phyloP scores from a whole-genome alignment of 2,888 invertebrate species.

The Drosophila macrospina region DNA sequence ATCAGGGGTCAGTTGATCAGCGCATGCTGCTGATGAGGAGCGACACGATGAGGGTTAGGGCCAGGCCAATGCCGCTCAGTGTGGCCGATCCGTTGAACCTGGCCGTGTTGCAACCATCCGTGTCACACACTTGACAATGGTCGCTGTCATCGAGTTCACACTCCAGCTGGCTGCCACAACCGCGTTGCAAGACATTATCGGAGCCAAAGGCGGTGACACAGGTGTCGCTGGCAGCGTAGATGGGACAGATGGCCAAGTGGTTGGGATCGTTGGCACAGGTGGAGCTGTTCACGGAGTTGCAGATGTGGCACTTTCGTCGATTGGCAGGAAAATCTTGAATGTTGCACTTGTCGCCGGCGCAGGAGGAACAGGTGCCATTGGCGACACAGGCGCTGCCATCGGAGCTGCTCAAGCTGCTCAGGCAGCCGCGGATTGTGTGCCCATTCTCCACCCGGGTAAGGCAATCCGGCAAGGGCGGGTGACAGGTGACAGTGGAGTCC shows the following conservation, averaged over 20 bases:
- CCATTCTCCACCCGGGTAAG: slow-evolving; percentile 61
- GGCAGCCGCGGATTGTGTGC: slow-evolving; percentile 79
- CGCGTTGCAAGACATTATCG: slow-evolving; percentile 64
- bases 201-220: slow-evolving; percentile 64
- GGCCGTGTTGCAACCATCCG: slow-evolving; percentile 75
- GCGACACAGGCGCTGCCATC: slow-evolving; percentile 66
- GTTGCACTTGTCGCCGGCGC: slow-evolving; percentile 78
- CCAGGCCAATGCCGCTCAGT: slow-evolving; percentile 56
- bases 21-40: slow-evolving; percentile 42
- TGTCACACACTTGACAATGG: slow-evolving; percentile 70
- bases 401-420: slow-evolving; percentile 45
- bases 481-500: slow-evolving; percentile 53
- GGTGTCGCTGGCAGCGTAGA: slow-evolving; percentile 66
- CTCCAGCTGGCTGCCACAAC: slow-evolving; percentile 69
- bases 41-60: slow-evolving; percentile 63
- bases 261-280: slow-evolving; percentile 63
- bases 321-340: slow-evolving; percentile 73
- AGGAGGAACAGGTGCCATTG: slow-evolving; percentile 67
- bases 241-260: slow-evolving; percentile 67
- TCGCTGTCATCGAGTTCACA: slow-evolving; percentile 66
- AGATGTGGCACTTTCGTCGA: slow-evolving; percentile 80
- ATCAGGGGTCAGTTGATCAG: slow-evolving; percentile 9
- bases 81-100: slow-evolving; percentile 63
- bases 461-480: slow-evolving; percentile 66
- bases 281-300: slow-evolving; percentile 64